A percentile compares a stretch with the other conserved stretches of the same genome.
Evolutionary conservation across 2,888 invertebrate species (phyloP).

Genomic region (Ectobius pallidus): DNA sequence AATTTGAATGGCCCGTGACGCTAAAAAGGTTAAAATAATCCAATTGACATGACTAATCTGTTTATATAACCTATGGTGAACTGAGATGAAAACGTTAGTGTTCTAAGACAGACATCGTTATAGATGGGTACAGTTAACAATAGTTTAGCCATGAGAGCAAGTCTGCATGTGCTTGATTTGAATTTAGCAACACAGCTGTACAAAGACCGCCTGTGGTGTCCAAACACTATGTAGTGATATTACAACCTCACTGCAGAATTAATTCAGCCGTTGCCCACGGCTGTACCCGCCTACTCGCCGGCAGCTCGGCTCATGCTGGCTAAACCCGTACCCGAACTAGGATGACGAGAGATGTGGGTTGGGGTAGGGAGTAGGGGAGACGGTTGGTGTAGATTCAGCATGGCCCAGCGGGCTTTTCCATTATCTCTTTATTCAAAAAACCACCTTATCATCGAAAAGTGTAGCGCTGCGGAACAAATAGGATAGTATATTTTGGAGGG

Average conservation of each 20-base stretch:
- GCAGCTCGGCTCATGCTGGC: not conserved
- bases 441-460: slow-evolving; percentile 40
- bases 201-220: slow-evolving; percentile 1
- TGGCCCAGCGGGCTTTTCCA: slow-evolving; percentile 40
- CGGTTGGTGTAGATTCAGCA: slow-evolving; percentile 23
- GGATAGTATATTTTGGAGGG: slow-evolving; percentile 39
- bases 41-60: too few relatives aligned
- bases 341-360: slow-evolving; percentile 16
- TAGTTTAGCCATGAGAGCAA: too few relatives aligned
- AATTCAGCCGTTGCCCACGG: slow-evolving; percentile 17
- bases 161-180: too few relatives aligned
- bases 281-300: too few relatives aligned
- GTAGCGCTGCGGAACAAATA: slow-evolving; percentile 39
- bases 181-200: too few relatives aligned
- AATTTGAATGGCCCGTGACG: too few relatives aligned
- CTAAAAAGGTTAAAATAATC: too few relatives aligned
- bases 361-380: too few relatives aligned
- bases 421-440: slow-evolving; percentile 42
- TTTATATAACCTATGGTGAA: too few relatives aligned
- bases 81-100: too few relatives aligned
- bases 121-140: too few relatives aligned
- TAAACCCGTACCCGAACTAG: slow-evolving; percentile 1
- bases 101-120: too few relatives aligned
- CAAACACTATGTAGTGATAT: slow-evolving; percentile 21
- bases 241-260: slow-evolving; percentile 7